A percentile compares a stretch with the other conserved stretches of the same genome.
Conservation (phyloP, 1,140 invertebrate genomes). For the Gonioctena quinquepunctata region DNA sequence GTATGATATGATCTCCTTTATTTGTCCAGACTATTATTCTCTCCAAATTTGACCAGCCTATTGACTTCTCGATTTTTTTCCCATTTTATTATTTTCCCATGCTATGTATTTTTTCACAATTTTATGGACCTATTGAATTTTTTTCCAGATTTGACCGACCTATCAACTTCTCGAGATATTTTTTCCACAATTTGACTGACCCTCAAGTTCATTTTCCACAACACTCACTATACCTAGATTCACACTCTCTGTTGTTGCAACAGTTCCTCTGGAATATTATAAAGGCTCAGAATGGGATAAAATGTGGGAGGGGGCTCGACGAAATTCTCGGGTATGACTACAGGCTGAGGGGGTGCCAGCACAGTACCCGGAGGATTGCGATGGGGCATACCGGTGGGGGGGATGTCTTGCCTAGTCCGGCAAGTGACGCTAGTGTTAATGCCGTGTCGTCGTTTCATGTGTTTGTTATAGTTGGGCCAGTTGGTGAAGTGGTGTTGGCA, state of each 20-base stretch:
- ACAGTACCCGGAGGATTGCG: conserved; percentile 53
- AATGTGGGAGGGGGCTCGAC: conserved; percentile 32
- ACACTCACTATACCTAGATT: too few species aligned
- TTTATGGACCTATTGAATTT: too few species aligned
- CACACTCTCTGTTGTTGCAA: conserved; percentile 35
- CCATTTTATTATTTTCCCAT: too few species aligned
- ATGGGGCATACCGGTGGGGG: conserved; percentile 53
- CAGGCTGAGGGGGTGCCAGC: conserved; percentile 44
- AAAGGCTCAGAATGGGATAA: conserved; percentile 49
- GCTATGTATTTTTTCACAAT: too few species aligned
- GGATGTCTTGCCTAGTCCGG: conserved; percentile 50
- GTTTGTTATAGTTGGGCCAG: conserved; percentile 78
- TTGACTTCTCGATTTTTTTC: too few species aligned
- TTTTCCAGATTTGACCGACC: too few species aligned
- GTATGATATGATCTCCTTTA: too few species aligned
- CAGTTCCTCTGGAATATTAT: conserved; percentile 48
- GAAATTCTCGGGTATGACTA: conserved; percentile 27
- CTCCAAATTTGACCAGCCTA: too few species aligned
- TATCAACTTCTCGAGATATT: too few species aligned
- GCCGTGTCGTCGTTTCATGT: conserved; percentile 72
- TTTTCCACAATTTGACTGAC: too few species aligned
- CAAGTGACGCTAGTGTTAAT: conserved; percentile 59
- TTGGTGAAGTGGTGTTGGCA: conserved; percentile 75
- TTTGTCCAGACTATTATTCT: too few species aligned
- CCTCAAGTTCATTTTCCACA: too few species aligned